phyloP scores from a whole-genome alignment of 2,888 invertebrate genomes.

The Drosophila kokeensis region DNA sequence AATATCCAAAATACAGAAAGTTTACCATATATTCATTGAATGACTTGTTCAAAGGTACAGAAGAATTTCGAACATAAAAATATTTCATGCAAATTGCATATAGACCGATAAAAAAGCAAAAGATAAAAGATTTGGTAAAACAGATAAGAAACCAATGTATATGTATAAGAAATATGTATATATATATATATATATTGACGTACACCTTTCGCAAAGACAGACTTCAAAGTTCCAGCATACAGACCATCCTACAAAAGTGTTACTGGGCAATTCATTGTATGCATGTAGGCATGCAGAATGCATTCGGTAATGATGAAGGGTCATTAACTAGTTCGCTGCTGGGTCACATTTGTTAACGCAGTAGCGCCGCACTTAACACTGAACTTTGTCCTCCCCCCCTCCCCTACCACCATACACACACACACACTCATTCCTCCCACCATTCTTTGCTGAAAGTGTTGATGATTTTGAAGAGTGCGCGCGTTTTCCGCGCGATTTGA shows the following conservation, averaged over 20 bases:
- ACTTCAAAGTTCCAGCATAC: neutral
- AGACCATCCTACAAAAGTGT: neutral
- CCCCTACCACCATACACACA: neutral
- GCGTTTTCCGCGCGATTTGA: slow-evolving; percentile 77
- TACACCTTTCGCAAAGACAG: too few species aligned
- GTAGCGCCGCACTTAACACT: slow-evolving; percentile 71
- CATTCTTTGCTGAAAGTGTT: slow-evolving; percentile 58
- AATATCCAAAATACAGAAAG: neutral
- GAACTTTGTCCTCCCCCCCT: slow-evolving; percentile 17
- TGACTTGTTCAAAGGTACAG: neutral
- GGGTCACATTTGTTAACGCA: slow-evolving; percentile 65
- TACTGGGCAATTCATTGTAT: neutral
- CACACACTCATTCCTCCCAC: neutral
- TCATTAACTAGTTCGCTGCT: neutral
- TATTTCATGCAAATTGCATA: neutral
- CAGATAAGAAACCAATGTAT: too few species aligned
- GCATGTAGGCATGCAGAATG: neutral
- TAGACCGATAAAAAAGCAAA: neutral
- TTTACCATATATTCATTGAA: neutral
- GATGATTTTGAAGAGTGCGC: slow-evolving; percentile 52
- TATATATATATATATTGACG: too few species aligned
- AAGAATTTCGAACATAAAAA: neutral
- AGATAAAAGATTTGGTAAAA: too few species aligned
- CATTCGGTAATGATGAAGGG: neutral
- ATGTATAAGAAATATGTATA: too few species aligned